phyloP scores from a whole-genome alignment of 1,140 invertebrate genomes.

The Uloborus diversus region DNA sequence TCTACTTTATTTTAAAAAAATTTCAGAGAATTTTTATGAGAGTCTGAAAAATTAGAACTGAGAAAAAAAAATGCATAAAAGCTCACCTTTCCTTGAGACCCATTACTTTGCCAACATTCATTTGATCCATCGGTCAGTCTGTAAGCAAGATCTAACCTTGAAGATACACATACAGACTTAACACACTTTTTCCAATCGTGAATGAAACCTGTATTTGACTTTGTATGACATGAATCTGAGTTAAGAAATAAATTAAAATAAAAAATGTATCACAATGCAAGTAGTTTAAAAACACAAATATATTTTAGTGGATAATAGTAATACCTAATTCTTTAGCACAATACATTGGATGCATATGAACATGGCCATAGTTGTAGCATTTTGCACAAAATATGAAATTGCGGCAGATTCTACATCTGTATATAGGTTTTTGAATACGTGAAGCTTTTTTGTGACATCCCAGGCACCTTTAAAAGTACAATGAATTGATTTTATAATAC shows the following conservation, averaged over 20 bases:
- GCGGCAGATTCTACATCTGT: constrained; percentile 78
- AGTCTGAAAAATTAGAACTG: too few relatives aligned
- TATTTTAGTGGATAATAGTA: not conserved
- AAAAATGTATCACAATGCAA: not conserved
- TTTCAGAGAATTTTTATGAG: too few relatives aligned
- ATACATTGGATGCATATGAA: constrained; percentile 47
- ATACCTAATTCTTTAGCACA: constrained; percentile 39
- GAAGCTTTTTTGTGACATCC: constrained; percentile 71
- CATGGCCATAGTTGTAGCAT: constrained; percentile 73
- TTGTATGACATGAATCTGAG: constrained; percentile 8
- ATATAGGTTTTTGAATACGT: constrained; percentile 72
- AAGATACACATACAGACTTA: constrained; percentile 79
- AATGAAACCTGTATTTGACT: constrained; percentile 62
- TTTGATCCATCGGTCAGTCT: constrained; percentile 75
- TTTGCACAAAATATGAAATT: constrained; percentile 80
- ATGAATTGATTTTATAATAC: not conserved
- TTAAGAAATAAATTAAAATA: not conserved
- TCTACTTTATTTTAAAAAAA: too few relatives aligned
- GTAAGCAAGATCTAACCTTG: constrained; percentile 76
- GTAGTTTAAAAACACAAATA: not conserved
- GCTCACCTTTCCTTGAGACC: constrained; percentile 75
- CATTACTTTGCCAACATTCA: constrained; percentile 81
- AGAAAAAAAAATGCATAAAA: too few relatives aligned
- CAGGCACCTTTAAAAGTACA: constrained; percentile 69
- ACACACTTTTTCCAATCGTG: constrained; percentile 82